Conservation (phyloP, 2,113 vertebrate genomes). For the Symphodus melops region DNA sequence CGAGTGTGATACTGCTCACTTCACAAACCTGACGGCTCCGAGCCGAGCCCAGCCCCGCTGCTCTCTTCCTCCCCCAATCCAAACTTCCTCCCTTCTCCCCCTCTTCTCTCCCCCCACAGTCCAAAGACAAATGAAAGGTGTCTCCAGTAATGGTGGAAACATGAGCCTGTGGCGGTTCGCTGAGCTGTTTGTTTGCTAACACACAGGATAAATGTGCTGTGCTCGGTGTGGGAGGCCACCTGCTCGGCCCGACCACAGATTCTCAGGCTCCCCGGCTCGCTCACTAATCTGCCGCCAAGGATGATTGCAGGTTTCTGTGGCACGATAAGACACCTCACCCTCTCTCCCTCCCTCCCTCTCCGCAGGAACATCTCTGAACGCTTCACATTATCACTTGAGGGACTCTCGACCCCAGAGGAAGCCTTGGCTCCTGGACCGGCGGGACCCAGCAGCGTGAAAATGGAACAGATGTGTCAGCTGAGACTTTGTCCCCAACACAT, state of each 20-base stretch:
- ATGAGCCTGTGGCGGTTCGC: slow-evolving; percentile 74
- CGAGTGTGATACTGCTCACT: slow-evolving; percentile 66
- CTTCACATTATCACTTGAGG: slow-evolving; percentile 64
- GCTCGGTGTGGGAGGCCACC: slow-evolving; percentile 75
- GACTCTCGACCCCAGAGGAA: slow-evolving; percentile 62
- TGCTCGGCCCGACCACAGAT: slow-evolving; percentile 72
- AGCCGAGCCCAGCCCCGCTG: neutral
- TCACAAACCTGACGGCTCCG: slow-evolving; percentile 45
- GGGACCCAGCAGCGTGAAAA: slow-evolving; percentile 40
- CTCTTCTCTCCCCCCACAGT: slow-evolving; percentile 22
- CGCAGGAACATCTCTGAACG: slow-evolving; percentile 55
- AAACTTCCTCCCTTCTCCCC: neutral
- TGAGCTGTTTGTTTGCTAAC: slow-evolving; percentile 78
- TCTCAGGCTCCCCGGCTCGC: slow-evolving; percentile 65
- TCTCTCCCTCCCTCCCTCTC: neutral
- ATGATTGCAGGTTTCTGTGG: slow-evolving; percentile 72
- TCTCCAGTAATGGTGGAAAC: slow-evolving; percentile 61
- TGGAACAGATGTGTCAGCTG: slow-evolving; percentile 24
- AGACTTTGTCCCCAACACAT: neutral
- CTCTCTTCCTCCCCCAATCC: slow-evolving; percentile 17
- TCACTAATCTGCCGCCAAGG: slow-evolving; percentile 75
- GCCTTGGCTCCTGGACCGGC: slow-evolving; percentile 31
- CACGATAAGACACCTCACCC: slow-evolving; percentile 55
- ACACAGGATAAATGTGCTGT: slow-evolving; percentile 74
- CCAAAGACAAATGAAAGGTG: slow-evolving; percentile 71